Evolutionary conservation across 2,888 invertebrate species (phyloP).

Genomic region (Chirona hameri): DNA sequence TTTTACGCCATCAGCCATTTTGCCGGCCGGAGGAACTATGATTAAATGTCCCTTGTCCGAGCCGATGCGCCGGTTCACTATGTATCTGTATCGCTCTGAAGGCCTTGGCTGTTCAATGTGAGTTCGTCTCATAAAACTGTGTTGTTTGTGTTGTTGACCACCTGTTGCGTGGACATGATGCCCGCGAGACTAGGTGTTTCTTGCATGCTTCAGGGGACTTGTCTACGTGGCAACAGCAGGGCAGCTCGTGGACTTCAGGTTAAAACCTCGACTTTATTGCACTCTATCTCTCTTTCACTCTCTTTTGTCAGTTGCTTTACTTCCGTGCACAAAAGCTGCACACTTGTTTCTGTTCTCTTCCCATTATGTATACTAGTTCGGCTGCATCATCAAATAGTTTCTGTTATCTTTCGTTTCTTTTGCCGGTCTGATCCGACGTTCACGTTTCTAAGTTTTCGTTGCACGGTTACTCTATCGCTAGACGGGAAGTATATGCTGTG

Average conservation of each 20-base stretch:
- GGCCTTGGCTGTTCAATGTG: not conserved
- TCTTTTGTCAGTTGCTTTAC: not conserved
- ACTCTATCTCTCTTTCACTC: not conserved
- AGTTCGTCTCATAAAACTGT: not conserved
- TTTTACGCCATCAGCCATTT: too few relatives aligned
- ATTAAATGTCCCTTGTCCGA: not conserved
- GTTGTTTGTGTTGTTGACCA: not conserved
- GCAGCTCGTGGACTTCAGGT: conserved; percentile 12
- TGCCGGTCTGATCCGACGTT: not conserved
- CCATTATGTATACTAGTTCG: too few relatives aligned
- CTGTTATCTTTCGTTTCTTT: not conserved
- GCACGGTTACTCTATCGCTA: too few relatives aligned
- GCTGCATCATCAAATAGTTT: too few relatives aligned
- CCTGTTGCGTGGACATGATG: not conserved
- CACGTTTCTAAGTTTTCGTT: too few relatives aligned
- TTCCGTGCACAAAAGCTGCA: not conserved
- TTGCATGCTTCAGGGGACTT: conserved; percentile 28
- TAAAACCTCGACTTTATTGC: not conserved
- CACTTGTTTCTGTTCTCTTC: too few relatives aligned
- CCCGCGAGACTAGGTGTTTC: not conserved
- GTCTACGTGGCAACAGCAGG: conserved; percentile 1
- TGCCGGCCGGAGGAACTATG: too few relatives aligned
- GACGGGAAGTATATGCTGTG: too few relatives aligned
- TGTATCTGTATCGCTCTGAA: not conserved
- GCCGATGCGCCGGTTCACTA: not conserved